Evolutionary conservation across 2,888 invertebrate genomes (phyloP), one percentile per base, ranked within the genome.

Genomic region (Thereva nobilitata): DNA sequence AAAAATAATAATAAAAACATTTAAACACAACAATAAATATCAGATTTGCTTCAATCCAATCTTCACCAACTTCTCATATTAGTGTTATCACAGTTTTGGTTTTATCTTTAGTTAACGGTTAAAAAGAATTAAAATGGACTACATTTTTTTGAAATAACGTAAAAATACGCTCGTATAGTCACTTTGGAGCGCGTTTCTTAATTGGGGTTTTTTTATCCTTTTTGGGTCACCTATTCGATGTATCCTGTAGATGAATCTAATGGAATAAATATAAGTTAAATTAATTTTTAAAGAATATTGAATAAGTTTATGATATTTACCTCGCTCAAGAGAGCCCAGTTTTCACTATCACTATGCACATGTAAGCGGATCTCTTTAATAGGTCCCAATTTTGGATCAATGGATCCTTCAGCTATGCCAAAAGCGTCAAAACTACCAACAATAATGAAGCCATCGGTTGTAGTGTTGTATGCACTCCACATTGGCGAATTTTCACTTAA

Each of bases 261-360:
- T 67, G 64, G 56, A 37, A n/a, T n/a, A 45, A 64, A 50, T 45
- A 56, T 55, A n/a, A 66, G n/a, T n/a, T 37, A 56, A 34, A 56
- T 6, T 9, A 9, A 5, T 35, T 12, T 55, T 47, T n/a, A 52
- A 52, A 7, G 9, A 4, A 49, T 47, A 10, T 6, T 47, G 5
- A 47, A 47, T 34, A 34, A 40, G 34, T 38, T 7, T 12, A 40
- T 4, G 23, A 66, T 72, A 74, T 83, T 84, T 79, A 94, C 93
- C 86, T 97, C 96, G 76, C 93, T 95, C 52, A 97, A 83, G 72
- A 96, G 89, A 5, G 91, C 92, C 96, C 95, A 96, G 79, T 91
- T 91, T 71, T 89, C 88, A 78, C 92, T 93, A 75, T 91, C 88
- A 68, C 86, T 86, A 72, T 89, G 89, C 12, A 95, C 89, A 69